Base-by-base conservation (phyloP, 2,888 invertebrate genomes). In the Blastobasis lacticolella region DNA sequence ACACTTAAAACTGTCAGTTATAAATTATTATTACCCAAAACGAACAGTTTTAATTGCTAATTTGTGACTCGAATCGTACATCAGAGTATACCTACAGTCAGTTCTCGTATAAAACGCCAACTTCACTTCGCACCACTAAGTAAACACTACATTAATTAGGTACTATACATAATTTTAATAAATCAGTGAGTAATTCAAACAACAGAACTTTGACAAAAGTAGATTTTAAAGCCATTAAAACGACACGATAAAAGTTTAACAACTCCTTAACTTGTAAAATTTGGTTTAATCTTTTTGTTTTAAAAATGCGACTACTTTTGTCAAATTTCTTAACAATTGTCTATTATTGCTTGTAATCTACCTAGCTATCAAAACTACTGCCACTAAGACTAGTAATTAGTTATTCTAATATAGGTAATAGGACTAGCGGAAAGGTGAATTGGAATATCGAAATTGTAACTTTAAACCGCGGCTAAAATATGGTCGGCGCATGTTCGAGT, bases 301-400 rank as follows among this genome's bases (percentile, higher is more conserved):
- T 48, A 59, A 52, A 61, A 50, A 57, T 50, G 61, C 54, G 49
- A 60, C 75, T 75, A 78, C 74, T 76, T 74, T 75, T 75, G 77
- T 71, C 78, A 80, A 79, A 73, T 60, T 75, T 73, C 74, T 60
- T 75, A 73, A 78, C 69, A 75, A 74, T 76, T 66, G 63, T 73
- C 75, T 79, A 81, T 75, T 85, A 86, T 86, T 86, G 86, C 86
- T 86, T 76, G 63, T 75, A 71, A 72, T 71, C 78, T 82, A 81
- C 65, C 78, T 83, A 80, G 63, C 79, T 85, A 85, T 65, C 65
- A 62, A 54, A 50, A 49, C 50, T 56, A 54, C 46, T 10, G 41
- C 40, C 57, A 60, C 71, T 77, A 73, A 23, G 59, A 60, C 63
- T 63, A 64, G 58, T 62, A 23, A 23, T 23, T 23, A 23, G 23